phyloP scores from a whole-genome alignment of 2,888 invertebrate species.

The Machimus rusticus region DNA sequence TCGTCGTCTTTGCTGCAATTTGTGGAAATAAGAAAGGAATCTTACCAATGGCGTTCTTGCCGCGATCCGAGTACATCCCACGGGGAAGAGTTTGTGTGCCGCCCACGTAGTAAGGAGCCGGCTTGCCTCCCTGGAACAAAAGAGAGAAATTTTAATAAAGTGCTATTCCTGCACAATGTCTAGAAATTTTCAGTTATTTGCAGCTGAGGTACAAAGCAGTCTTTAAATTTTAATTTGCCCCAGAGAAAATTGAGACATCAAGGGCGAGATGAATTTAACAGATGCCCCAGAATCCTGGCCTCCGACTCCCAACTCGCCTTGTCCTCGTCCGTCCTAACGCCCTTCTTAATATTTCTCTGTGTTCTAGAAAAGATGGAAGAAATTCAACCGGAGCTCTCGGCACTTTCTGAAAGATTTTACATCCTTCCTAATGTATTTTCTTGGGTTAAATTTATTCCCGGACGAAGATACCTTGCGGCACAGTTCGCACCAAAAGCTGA shows the following conservation, averaged over 20 bases:
- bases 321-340: background rate
- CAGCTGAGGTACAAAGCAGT: background rate
- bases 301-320: too few relatives aligned
- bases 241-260: background rate
- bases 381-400: background rate
- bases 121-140: constrained; percentile 59
- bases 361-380: background rate
- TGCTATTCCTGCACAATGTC: background rate
- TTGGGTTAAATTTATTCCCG: background rate
- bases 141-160: background rate
- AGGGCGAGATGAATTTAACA: background rate
- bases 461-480: background rate
- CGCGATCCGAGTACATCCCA: constrained; percentile 65
- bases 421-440: background rate
- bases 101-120: constrained; percentile 63
- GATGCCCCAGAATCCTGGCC: background rate
- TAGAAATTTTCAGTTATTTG: background rate
- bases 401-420: background rate
- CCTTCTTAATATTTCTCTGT: background rate
- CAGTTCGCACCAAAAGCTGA: background rate
- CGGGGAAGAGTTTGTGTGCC: constrained; percentile 62
- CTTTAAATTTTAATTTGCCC: background rate
- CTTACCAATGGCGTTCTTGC: constrained; percentile 62
- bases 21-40: constrained; percentile 1
- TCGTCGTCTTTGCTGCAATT: background rate